Evolutionary conservation across 2,888 invertebrate genomes (phyloP).

Genomic region (Matsumyia berberina): DNA sequence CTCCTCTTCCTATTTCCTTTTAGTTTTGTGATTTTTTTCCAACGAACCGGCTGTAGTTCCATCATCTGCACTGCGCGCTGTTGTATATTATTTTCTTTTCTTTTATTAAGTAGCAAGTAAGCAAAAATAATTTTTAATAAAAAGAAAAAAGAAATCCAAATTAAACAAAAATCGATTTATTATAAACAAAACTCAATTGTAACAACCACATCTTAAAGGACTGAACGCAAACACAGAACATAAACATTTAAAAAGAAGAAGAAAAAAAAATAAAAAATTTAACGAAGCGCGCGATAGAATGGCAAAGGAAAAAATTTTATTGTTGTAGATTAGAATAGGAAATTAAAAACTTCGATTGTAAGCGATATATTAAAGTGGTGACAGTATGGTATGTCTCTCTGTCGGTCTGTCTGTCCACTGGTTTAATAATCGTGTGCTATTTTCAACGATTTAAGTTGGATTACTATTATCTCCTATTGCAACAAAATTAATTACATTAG

Average conservation of each 20-base stretch:
- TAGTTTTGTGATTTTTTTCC: constrained; percentile 47
- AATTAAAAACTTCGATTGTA: constrained; percentile 60
- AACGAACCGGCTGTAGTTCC: constrained; percentile 37
- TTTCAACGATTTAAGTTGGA: constrained; percentile 49
- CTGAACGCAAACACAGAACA: constrained; percentile 70
- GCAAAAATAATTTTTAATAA: constrained; percentile 54
- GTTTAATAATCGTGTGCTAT: constrained; percentile 67
- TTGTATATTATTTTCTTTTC: constrained; percentile 70
- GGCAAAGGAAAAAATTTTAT: constrained; percentile 51
- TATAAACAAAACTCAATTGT: constrained; percentile 24
- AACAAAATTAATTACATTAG: constrained; percentile 20
- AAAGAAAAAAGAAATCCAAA: constrained; percentile 13
- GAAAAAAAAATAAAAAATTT: constrained; percentile 19
- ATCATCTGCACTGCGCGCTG: constrained; percentile 36
- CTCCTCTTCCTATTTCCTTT: not conserved
- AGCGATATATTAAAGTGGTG: constrained; percentile 62
- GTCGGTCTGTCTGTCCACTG: constrained; percentile 49
- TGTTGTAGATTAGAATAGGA: constrained; percentile 54
- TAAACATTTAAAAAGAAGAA: constrained; percentile 44
- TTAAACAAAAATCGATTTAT: constrained; percentile 22
- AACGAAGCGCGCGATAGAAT: constrained; percentile 59
- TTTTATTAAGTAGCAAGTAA: constrained; percentile 50
- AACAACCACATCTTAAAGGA: constrained; percentile 59
- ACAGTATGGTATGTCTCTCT: constrained; percentile 14
- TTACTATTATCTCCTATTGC: constrained; percentile 26